Percentiles rank a stretch among this genome's conserved stretches.
Conservation (phyloP, 2,797 vertebrate species). For the Pelodytes ibericus region DNA sequence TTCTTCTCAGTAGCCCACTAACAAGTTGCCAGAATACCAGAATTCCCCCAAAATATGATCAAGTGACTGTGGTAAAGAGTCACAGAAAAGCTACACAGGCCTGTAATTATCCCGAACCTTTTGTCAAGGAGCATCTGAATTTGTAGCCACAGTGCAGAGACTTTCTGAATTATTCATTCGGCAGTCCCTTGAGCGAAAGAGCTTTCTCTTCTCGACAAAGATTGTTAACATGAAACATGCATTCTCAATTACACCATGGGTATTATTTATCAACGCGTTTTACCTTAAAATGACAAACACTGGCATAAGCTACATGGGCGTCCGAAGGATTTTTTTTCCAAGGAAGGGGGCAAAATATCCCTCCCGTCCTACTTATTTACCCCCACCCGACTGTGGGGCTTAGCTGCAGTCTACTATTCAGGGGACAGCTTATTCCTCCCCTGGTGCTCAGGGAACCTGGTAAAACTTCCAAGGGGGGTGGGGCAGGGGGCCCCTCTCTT, state of each 20-base stretch:
- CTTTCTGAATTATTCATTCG: conserved; percentile 45
- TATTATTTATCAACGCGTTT: conserved; percentile 38
- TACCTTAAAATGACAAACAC: conserved; percentile 19
- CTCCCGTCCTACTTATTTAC: too few species aligned
- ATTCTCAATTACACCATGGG: conserved; percentile 44
- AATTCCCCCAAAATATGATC: conserved; percentile 44
- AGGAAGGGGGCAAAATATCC: too few species aligned
- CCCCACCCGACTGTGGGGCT: too few species aligned
- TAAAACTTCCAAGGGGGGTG: too few species aligned
- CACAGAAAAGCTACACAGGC: conserved; percentile 36
- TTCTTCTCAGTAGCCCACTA: background rate
- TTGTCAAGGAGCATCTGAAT: conserved; percentile 49
- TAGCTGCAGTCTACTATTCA: too few species aligned
- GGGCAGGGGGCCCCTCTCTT: too few species aligned
- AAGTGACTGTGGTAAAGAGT: conserved; percentile 37
- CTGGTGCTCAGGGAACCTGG: too few species aligned
- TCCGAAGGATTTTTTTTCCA: too few species aligned
- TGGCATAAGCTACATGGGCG: too few species aligned
- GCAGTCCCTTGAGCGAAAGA: conserved; percentile 29
- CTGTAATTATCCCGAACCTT: conserved; percentile 44
- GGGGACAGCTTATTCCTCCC: too few species aligned
- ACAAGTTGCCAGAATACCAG: conserved; percentile 19
- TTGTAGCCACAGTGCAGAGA: conserved; percentile 39
- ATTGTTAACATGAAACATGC: conserved; percentile 47
- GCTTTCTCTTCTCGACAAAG: conserved; percentile 40